Percentiles rank a stretch among this genome's conserved stretches.
Conservation (phyloP, 2,797 vertebrate genomes). For the Allobates femoralis region DNA sequence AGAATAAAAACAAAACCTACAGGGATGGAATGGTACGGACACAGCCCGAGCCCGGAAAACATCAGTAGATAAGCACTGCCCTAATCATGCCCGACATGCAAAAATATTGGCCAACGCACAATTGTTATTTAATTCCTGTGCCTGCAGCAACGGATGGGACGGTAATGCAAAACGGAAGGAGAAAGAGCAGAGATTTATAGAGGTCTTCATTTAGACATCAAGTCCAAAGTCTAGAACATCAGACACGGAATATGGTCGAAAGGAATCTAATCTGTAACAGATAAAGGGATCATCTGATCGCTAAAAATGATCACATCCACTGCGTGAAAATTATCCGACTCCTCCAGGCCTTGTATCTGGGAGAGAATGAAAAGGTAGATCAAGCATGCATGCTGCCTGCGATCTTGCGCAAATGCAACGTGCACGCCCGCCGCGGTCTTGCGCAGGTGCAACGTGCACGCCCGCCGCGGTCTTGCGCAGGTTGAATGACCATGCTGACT, state of each 20-base stretch:
- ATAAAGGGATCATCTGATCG: neutral
- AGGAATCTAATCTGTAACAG: neutral
- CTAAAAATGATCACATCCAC: too few species aligned
- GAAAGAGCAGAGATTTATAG: neutral
- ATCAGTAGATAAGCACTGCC: conserved; percentile 6
- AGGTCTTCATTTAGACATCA: neutral
- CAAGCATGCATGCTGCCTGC: too few species aligned
- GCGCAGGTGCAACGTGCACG: too few species aligned
- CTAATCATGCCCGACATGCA: conserved; percentile 48
- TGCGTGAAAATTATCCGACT: too few species aligned
- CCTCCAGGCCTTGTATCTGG: too few species aligned
- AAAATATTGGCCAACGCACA: conserved; percentile 11
- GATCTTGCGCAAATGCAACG: too few species aligned
- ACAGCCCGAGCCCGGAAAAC: neutral
- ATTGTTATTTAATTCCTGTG: conserved; percentile 26
- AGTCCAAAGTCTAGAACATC: neutral
- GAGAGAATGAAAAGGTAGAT: too few species aligned
- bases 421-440: too few species aligned
- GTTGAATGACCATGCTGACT: too few species aligned
- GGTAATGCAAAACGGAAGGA: neutral
- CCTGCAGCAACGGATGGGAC: neutral
- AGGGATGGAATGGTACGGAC: conserved; percentile 39
- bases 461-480: too few species aligned
- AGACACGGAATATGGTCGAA: neutral
- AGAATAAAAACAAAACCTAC: neutral